phyloP scores from a whole-genome alignment of 1,140 invertebrate genomes.

The Idris sp. region DNA sequence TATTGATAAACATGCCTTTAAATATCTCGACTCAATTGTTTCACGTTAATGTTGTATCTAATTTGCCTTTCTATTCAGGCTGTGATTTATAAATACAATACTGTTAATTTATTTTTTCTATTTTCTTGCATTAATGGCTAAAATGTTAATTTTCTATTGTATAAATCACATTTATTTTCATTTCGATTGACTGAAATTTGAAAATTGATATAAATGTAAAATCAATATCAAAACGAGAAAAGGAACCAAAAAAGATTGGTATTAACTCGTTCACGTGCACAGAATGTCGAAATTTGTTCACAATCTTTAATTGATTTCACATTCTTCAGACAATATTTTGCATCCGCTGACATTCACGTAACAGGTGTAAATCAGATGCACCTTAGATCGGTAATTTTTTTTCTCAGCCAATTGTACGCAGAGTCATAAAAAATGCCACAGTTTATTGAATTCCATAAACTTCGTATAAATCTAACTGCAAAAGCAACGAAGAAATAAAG shows the following conservation, averaged over 20 bases:
- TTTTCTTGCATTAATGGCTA: no score
- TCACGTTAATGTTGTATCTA: conserved; percentile 54
- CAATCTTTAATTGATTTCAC: conserved; percentile 11
- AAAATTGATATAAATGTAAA: no score
- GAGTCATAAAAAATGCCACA: conserved; percentile 28
- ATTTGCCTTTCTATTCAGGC: no score
- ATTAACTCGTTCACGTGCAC: background rate
- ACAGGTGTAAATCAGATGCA: conserved; percentile 8
- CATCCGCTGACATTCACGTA: background rate
- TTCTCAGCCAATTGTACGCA: no score
- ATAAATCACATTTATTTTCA: no score
- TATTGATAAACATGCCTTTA: conserved; percentile 69
- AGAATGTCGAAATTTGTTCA: background rate
- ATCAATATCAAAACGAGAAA: no score
- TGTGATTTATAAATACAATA: no score
- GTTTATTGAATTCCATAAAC: conserved; percentile 40
- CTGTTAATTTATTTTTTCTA: no score
- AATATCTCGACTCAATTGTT: conserved; percentile 50
- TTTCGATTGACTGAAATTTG: no score
- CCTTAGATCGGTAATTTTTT: no score
- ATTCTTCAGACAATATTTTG: conserved; percentile 25
- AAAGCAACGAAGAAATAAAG: conserved; percentile 19
- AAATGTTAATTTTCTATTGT: no score
- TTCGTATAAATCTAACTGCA: conserved; percentile 40
- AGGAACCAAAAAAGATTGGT: background rate